Evolutionary conservation across 2,888 invertebrate genomes (phyloP).

Genomic region (Hirtodrosophila alboralis): DNA sequence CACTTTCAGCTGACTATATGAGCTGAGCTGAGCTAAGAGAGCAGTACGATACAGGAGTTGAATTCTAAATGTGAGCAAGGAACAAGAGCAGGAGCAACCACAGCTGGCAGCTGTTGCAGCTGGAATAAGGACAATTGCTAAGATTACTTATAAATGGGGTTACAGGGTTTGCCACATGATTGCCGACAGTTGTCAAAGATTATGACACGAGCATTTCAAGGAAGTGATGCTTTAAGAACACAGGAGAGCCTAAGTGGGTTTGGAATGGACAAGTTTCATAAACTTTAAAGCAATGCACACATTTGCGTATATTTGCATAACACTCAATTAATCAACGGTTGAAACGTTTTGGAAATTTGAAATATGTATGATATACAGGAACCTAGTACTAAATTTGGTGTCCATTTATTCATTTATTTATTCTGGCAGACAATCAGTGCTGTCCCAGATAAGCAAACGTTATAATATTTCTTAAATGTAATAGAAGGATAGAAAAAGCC

Average conservation of each 20-base stretch:
- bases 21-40: slow-evolving; percentile 8
- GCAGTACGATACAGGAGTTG: slow-evolving; percentile 12
- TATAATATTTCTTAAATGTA: no score
- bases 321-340: slow-evolving; percentile 52
- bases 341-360: no score
- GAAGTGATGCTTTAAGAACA: slow-evolving; percentile 34
- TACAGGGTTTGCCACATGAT: slow-evolving; percentile 56
- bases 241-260: slow-evolving; percentile 23
- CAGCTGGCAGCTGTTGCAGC: slow-evolving; percentile 58
- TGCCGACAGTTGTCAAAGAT: slow-evolving; percentile 79
- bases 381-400: no score
- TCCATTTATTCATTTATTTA: no score
- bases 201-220: slow-evolving; percentile 65
- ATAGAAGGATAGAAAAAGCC: no score
- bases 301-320: slow-evolving; percentile 77
- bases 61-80: slow-evolving; percentile 13
- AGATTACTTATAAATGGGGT: slow-evolving; percentile 11
- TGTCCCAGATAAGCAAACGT: no score
- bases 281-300: slow-evolving; percentile 75
- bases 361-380: no score
- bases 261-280: slow-evolving; percentile 25
- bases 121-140: not conserved
- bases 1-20: slow-evolving; percentile 25
- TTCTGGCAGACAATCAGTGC: no score
- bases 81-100: slow-evolving; percentile 2